Base-by-base conservation (phyloP, 2,888 invertebrate genomes). In the Zygothrica quintamaculata region DNA sequence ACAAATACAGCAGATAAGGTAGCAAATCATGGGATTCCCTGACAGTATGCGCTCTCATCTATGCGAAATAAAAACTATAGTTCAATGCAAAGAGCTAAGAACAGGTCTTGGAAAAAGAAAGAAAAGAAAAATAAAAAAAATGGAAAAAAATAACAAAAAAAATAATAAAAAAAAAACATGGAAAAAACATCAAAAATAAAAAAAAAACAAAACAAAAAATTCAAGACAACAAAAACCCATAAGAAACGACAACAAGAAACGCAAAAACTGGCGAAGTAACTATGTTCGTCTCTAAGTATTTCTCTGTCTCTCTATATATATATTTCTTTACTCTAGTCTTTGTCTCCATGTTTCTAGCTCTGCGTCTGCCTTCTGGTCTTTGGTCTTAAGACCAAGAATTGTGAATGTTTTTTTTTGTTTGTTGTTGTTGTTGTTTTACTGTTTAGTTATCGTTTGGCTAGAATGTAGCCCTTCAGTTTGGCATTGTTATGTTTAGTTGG, bases 221-320 rank as follows among this genome's bases (percentile, higher is more conserved):
- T 34, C 7, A 55, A 52, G 50, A 53, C 33, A 40, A 40, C 51
- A 61, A 72, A 67, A 66, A 72, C 37, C 29, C 25, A 48, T 65
- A 56, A 55, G 46, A 56, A 39, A 59, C 42, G 50, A 64, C 50
- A 55, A 42, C 46, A 11, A 36, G 12, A 48, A 56, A 57, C 48
- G 11, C 34, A 59, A 42, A 68, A 61, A 62, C 42, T 62, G 73
- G 37, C 42, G 39, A 37, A 52, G 62, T 59, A 57, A 61, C 52
- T 66, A 43, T 50, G 65, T 43, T 50, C 34, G 60, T 25, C 42
- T 48, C 50, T n/a, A 42, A 26, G 43, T 52, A 37, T 50, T 11
- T 12, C 22, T 37, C 36, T 25, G 18, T n/a, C 48, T n/a, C 33
- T 6, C 43, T 0, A 15, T 4, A 18, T 15, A 11, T 40, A 9